Evolutionary conservation across 2,888 invertebrate genomes (phyloP).

Genomic region (Stenolophus ochropezus): DNA sequence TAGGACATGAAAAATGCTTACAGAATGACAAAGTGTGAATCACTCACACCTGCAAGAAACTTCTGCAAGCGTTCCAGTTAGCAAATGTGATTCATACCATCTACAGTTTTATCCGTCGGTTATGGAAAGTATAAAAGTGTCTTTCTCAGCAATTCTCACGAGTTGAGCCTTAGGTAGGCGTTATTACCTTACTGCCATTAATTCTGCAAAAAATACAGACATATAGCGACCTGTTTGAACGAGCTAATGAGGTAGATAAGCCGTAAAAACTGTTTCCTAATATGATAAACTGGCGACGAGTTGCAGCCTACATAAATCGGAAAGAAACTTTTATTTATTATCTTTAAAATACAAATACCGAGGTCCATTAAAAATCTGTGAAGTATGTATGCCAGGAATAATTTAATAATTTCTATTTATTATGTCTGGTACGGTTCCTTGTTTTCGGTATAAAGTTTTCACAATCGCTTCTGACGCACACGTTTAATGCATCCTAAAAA

Average conservation of each 20-base stretch:
- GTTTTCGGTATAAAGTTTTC: not conserved
- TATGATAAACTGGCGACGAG: too few species aligned
- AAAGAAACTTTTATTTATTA: too few species aligned
- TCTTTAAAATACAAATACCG: too few species aligned
- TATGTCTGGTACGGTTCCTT: not conserved
- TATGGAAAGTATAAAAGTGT: not conserved
- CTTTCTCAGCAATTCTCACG: not conserved
- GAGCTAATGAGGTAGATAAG: not conserved
- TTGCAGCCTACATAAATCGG: too few species aligned
- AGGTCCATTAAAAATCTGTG: too few species aligned
- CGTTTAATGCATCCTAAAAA: conserved; percentile 29
- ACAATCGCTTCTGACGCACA: conserved; percentile 15
- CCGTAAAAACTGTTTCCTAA: not conserved
- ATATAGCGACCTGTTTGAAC: not conserved
- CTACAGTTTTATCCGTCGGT: not conserved
- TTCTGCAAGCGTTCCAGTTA: not conserved
- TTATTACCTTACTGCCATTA: not conserved
- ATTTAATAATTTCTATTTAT: not conserved
- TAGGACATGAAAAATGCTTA: not conserved
- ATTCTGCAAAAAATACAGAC: not conserved
- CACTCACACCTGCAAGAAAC: not conserved
- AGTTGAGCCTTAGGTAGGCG: not conserved
- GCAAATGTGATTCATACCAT: not conserved
- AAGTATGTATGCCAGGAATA: too few species aligned
- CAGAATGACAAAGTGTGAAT: not conserved